phyloP scores from a whole-genome alignment of 2,888 invertebrate species.

The Pyrgus malvae region DNA sequence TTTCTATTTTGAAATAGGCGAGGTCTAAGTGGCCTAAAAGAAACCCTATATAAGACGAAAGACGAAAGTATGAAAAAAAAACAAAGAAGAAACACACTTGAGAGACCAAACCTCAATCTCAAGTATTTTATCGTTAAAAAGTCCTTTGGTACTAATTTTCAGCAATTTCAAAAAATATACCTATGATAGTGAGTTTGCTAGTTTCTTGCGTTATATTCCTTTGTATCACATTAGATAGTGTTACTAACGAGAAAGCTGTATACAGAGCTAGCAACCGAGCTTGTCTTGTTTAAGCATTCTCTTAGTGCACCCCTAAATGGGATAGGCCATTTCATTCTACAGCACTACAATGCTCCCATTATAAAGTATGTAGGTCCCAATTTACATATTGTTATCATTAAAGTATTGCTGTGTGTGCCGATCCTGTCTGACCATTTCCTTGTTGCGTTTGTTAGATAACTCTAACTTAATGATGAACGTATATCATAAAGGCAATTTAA shows the following conservation, averaged over 20 bases:
- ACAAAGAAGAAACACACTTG: too few species aligned
- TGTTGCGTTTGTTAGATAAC: neutral
- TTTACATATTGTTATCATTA: conserved; percentile 29
- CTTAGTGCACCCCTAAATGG: conserved; percentile 25
- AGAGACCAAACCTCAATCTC: too few species aligned
- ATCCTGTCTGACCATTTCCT: conserved; percentile 16
- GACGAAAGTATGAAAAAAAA: too few species aligned
- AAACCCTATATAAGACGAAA: too few species aligned
- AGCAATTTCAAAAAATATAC: neutral
- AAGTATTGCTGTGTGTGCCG: conserved; percentile 20
- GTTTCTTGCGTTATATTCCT: neutral
- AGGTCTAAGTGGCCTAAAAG: too few species aligned
- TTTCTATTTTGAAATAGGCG: too few species aligned
- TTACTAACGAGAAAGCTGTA: conserved; percentile 24
- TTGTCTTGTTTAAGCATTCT: conserved; percentile 28
- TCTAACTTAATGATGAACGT: neutral
- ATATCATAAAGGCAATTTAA: too few species aligned
- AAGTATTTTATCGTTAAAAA: too few species aligned
- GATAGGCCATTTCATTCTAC: conserved; percentile 22
- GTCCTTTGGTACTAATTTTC: too few species aligned
- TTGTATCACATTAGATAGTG: conserved; percentile 22
- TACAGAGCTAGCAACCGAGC: conserved; percentile 19
- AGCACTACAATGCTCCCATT: conserved; percentile 27
- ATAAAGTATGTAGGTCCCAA: conserved; percentile 23
- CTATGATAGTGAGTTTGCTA: neutral